phyloP scores from a whole-genome alignment of 2,888 invertebrate species.

The Pemphredon lugubris region DNA sequence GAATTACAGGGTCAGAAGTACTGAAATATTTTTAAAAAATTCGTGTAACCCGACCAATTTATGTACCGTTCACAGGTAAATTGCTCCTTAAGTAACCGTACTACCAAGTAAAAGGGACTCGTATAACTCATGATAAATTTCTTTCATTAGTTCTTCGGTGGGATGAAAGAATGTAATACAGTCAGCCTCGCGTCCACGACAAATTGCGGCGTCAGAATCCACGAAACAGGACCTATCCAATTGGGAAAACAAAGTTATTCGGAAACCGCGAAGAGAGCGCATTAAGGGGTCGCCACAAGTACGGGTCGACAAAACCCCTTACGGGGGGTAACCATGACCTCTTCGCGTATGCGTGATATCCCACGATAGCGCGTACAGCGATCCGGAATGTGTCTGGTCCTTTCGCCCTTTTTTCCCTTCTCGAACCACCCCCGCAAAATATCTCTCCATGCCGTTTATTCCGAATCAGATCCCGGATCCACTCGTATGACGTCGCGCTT shows the following conservation, averaged over 20 bases:
- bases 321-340: slow-evolving; percentile 35
- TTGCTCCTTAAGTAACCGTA: too few relatives aligned
- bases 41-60: too few relatives aligned
- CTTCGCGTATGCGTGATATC: slow-evolving; percentile 25
- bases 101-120: too few relatives aligned
- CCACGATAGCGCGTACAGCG: slow-evolving; percentile 14
- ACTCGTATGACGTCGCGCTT: slow-evolving; percentile 70
- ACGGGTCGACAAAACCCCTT: slow-evolving; percentile 58
- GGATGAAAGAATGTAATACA: too few relatives aligned
- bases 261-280: slow-evolving; percentile 42
- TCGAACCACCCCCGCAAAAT: slow-evolving; percentile 39
- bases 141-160: too few relatives aligned
- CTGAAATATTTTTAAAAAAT: too few relatives aligned
- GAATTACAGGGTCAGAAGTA: too few relatives aligned
- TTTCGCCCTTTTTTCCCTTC: slow-evolving; percentile 25
- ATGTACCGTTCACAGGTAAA: too few relatives aligned
- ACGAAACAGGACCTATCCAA: slow-evolving; percentile 34
- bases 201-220: slow-evolving; percentile 12
- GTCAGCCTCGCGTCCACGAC: too few relatives aligned
- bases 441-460: slow-evolving; percentile 71
- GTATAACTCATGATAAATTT: too few relatives aligned
- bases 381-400: slow-evolving; percentile 30
- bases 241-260: slow-evolving; percentile 64
- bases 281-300: slow-evolving; percentile 53
- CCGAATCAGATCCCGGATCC: slow-evolving; percentile 73